Percentiles rank a stretch among this genome's conserved stretches.
Evolutionary conservation across 2,113 vertebrate genomes (phyloP).

Genomic region (Mirza zaza): DNA sequence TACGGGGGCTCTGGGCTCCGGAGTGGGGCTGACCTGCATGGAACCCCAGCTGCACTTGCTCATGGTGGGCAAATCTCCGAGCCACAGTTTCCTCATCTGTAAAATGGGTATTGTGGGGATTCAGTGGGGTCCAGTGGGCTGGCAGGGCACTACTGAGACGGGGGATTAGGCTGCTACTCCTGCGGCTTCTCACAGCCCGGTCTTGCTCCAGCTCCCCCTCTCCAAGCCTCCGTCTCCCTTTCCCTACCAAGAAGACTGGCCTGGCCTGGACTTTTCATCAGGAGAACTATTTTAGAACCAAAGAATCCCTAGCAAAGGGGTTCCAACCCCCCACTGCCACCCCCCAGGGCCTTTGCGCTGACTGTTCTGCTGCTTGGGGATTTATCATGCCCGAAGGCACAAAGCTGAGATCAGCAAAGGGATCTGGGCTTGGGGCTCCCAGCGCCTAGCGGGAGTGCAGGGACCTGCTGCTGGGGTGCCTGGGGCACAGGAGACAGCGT

Average conservation of each 20-base stretch:
- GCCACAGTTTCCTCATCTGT: not conserved
- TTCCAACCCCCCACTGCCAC: not conserved
- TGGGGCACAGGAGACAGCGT: not conserved
- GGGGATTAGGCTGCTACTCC: not conserved
- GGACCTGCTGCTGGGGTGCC: not conserved
- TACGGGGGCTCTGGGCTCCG: not conserved
- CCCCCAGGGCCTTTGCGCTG: slow-evolving; percentile 4
- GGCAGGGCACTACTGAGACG: accelerated
- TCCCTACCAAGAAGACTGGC: not conserved
- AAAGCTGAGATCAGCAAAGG: not conserved
- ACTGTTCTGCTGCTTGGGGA: not conserved
- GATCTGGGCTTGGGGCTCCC: not conserved
- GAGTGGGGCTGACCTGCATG: not conserved
- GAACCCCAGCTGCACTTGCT: not conserved
- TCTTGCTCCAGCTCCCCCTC: not conserved
- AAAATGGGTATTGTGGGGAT: not conserved
- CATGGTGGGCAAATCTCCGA: not conserved
- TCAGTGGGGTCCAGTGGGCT: not conserved
- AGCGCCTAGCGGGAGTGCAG: not conserved
- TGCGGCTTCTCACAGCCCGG: accelerated
- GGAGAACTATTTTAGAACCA: not conserved
- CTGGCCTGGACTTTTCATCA: not conserved
- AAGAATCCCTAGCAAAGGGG: not conserved
- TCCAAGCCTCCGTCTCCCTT: not conserved
- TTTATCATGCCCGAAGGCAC: not conserved